Base-by-base conservation (phyloP, 2,888 invertebrate genomes). In the Allygus modestus region DNA sequence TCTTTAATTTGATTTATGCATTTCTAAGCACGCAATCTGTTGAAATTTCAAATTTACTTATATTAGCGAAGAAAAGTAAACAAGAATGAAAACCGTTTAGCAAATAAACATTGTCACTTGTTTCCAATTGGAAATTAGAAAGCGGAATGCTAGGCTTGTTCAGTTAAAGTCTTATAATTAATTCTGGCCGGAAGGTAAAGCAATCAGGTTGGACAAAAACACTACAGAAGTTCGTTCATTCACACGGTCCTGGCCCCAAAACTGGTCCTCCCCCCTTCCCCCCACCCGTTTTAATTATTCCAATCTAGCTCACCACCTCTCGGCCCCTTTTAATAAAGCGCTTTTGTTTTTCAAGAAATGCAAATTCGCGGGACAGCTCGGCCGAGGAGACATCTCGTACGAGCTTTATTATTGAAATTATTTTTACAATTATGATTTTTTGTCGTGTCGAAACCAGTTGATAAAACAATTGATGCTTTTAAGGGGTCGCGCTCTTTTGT, bases 401-500 rank as follows among this genome's bases (percentile, higher is more conserved):
- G 31, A 37, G 43, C 71, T 82, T 82, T 82, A 82, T 82, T 82
- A 82, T 82, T 82, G 82, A 82, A 82, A 82, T 82, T 82, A 71
- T 82, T 82, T 82, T 82, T 82, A 82, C 82, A 82, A 82, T 82
- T 82, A 82, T 82, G 82, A 82, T 82, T 82, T 82, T 82, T 82
- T 82, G 82, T 41, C 46, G 43, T 20, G 33, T 28, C 54, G 51
- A 28, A 77, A 77, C 77, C 77, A 77, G 77, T 77, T 77, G 77
- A 82, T 82, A 69, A 82, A 82, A 82, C 82, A 82, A 82, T 82
- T 71, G 51, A 73, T 71, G 69, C 69, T 82, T 65, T 81, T 65
- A 81, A 65, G 69, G 82, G 82, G 82, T 82, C 28, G 82, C 82
- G 71, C 26, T 20, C 81, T 82, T 69, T 82, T 82, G 82, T 82